Evolutionary conservation across 2,888 invertebrate genomes (phyloP).

Genomic region (Ormyrus thymus): DNA sequence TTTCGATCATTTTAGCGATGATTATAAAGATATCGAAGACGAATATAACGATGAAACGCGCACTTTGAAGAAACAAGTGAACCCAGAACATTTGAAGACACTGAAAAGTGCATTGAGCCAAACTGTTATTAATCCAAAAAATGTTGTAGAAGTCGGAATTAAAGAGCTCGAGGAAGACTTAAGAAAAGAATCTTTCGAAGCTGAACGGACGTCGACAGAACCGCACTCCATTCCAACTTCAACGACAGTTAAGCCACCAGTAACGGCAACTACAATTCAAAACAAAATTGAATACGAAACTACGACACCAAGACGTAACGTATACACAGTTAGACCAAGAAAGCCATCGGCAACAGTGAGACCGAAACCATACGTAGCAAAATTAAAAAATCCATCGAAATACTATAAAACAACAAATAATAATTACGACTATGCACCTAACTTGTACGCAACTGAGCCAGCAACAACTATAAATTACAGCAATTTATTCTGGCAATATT

Average conservation of each 20-base stretch:
- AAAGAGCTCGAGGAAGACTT: slow-evolving; percentile 65
- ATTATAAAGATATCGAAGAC: slow-evolving; percentile 57
- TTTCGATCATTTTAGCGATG: slow-evolving; percentile 53
- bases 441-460: background rate
- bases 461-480: slow-evolving; percentile 59
- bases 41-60: slow-evolving; percentile 27
- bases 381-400: slow-evolving; percentile 7
- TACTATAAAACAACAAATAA: background rate
- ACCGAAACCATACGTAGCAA: slow-evolving; percentile 2
- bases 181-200: slow-evolving; percentile 60
- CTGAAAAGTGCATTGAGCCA: slow-evolving; percentile 72
- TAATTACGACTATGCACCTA: slow-evolving; percentile 3
- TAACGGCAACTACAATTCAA: background rate
- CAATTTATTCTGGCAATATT: slow-evolving; percentile 65
- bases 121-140: slow-evolving; percentile 63
- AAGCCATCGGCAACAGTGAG: background rate
- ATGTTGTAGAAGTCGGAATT: slow-evolving; percentile 61
- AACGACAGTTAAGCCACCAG: background rate
- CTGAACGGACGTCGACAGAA: slow-evolving; percentile 58
- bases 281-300: slow-evolving; percentile 21
- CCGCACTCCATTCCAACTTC: background rate
- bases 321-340: slow-evolving; percentile 50
- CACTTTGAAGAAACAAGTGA: slow-evolving; percentile 72
- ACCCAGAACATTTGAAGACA: slow-evolving; percentile 59
- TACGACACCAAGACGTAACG: slow-evolving; percentile 23